A percentile compares a stretch with the other conserved stretches of the same genome.
These are phyloP conservation scores for Drosophila jambulina DNA, from an alignment of 1,140 invertebrate species.

Conservation along the genomic window DNA sequence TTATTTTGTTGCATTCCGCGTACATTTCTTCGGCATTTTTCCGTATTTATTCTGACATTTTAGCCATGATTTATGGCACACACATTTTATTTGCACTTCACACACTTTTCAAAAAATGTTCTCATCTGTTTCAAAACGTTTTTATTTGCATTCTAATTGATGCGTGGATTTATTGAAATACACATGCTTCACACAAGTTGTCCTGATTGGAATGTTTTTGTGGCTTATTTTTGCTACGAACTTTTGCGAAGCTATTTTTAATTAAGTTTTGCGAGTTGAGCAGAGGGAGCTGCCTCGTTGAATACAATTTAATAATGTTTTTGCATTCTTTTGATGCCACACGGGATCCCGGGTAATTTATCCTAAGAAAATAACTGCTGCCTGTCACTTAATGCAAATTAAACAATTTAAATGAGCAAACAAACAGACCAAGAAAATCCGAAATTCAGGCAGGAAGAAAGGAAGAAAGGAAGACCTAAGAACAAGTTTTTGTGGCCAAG, in stretches of 20 bases:
- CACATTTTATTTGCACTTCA: slow-evolving; percentile 42
- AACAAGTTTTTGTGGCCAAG: slow-evolving; percentile 28
- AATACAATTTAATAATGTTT: slow-evolving; percentile 8
- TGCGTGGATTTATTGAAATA: slow-evolving; percentile 8
- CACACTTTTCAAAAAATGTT: slow-evolving; percentile 32
- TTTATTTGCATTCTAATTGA: slow-evolving; percentile 36
- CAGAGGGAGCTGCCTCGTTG: not conserved
- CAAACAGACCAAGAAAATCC: slow-evolving; percentile 58
- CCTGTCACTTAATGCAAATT: slow-evolving; percentile 76
- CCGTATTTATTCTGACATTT: slow-evolving; percentile 36
- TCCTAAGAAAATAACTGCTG: slow-evolving; percentile 38
- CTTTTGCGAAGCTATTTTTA: slow-evolving; percentile 9
- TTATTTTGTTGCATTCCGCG: slow-evolving; percentile 12
- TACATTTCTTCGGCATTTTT: slow-evolving; percentile 32
- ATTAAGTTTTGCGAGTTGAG: slow-evolving; percentile 22
- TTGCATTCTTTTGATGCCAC: slow-evolving; percentile 21
- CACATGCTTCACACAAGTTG: not conserved
- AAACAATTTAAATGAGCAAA: slow-evolving; percentile 79
- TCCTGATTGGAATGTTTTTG: not conserved
- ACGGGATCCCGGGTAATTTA: slow-evolving; percentile 15
- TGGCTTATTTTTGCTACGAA: not conserved
- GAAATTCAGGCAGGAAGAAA: slow-evolving; percentile 46
- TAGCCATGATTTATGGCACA: slow-evolving; percentile 54
- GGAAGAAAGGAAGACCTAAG: slow-evolving; percentile 41
- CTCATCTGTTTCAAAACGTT: slow-evolving; percentile 28